These are phyloP conservation scores for Anthoscopus minutus DNA, from an alignment of 2,113 vertebrate genomes.

Conservation along the genomic window DNA sequence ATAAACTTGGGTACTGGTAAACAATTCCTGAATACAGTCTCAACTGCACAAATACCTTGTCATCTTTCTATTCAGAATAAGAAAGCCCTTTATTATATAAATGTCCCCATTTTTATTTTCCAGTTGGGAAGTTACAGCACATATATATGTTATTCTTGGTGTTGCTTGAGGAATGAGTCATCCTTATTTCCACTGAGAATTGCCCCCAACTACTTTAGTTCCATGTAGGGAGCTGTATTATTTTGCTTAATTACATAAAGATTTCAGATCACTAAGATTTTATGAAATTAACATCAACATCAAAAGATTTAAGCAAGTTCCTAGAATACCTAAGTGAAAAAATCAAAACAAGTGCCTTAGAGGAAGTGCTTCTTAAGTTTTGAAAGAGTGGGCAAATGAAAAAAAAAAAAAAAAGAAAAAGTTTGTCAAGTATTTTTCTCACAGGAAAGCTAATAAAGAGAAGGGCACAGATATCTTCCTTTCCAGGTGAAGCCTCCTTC, in stretches of 20 bases:
- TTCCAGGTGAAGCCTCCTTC: slow-evolving; percentile 22
- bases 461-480: background rate
- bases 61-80: background rate
- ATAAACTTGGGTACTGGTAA: slow-evolving; percentile 6
- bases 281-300: slow-evolving; percentile 19
- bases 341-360: slow-evolving; percentile 32
- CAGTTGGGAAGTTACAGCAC: background rate
- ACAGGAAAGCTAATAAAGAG: slow-evolving; percentile 8
- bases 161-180: slow-evolving; percentile 36
- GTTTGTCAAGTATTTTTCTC: background rate
- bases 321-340: slow-evolving; percentile 27
- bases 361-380: slow-evolving; percentile 19
- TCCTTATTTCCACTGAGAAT: slow-evolving; percentile 48
- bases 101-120: slow-evolving; percentile 20
- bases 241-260: slow-evolving; percentile 51
- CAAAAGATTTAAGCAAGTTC: slow-evolving; percentile 38
- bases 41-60: background rate
- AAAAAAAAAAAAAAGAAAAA: background rate
- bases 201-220: slow-evolving; percentile 26
- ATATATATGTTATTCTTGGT: slow-evolving; percentile 12
- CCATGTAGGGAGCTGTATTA: slow-evolving; percentile 31
- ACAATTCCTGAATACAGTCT: background rate
- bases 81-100: slow-evolving; percentile 19
- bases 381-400: slow-evolving; percentile 3
- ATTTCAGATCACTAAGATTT: slow-evolving; percentile 32